phyloP scores from a whole-genome alignment of 1,140 invertebrate species.

The Steinernema feltiae region DNA sequence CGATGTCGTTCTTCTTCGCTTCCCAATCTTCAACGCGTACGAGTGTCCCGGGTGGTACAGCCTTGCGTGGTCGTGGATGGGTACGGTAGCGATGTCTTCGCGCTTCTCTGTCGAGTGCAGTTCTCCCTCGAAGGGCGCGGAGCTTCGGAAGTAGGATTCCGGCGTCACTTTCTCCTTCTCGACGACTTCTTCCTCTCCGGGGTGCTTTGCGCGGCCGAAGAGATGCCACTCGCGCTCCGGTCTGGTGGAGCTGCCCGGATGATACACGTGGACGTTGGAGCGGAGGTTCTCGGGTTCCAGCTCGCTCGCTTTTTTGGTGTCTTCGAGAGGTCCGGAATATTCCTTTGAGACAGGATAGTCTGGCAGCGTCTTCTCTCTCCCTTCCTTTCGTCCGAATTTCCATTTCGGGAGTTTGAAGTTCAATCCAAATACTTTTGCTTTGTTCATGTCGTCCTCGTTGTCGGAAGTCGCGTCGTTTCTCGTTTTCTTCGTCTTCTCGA shows the following conservation, averaged over 20 bases:
- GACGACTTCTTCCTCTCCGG: conserved; percentile 1
- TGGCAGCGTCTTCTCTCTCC: too few relatives aligned
- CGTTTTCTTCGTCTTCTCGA: not conserved
- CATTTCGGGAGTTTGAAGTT: too few relatives aligned
- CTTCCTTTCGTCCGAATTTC: too few relatives aligned
- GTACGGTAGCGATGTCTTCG: conserved; percentile 8
- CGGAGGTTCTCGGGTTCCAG: not conserved
- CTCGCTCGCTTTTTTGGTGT: not conserved
- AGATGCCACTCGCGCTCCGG: not conserved
- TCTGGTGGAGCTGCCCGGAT: not conserved
- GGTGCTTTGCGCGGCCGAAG: not conserved
- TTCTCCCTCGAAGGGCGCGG: not conserved
- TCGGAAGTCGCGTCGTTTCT: not conserved
- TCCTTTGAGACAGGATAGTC: not conserved
- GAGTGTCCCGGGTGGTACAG: conserved; percentile 21
- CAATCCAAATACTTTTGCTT: not conserved
- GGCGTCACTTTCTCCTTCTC: not conserved
- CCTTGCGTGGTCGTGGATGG: conserved; percentile 5
- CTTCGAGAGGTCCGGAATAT: not conserved
- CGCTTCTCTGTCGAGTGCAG: not conserved
- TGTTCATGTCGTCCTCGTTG: not conserved
- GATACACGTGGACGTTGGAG: not conserved
- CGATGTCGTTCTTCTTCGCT: conserved; percentile 5
- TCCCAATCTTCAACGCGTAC: conserved; percentile 18
- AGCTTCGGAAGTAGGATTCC: not conserved